Base-by-base conservation (phyloP, 2,888 invertebrate genomes). In the Dromius quadrimaculatus region DNA sequence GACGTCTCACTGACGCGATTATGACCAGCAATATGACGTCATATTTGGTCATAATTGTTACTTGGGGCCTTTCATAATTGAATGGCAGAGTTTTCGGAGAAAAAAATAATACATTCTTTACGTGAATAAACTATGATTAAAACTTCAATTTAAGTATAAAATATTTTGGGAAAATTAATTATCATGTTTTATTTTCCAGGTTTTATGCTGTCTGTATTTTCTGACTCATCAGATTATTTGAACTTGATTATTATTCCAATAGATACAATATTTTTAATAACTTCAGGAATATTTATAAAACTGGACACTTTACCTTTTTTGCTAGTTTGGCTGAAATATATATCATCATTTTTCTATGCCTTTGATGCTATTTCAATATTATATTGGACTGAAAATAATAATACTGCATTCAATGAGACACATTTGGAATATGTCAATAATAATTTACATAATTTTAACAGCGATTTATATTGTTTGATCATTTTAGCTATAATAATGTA, bases 281-380 rank as follows among this genome's bases (percentile, higher is more conserved):
- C 89, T 77, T 89, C 89, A 61, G 91, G 91, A 6, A 84, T 89
- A 61, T 91, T 88, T 78, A 81, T 90, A 57, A 90, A 90, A 78
- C 82, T 91, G 22, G 85, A 82, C 71, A 85, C 87, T 68, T 82
- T 87, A 8, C 86, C 87, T 1, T 80, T 82, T 1, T 84, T 84
- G 75, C 77, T 87, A 9, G 83, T 85, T n/a, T 88, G 88, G 85
- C 77, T 91, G 1, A 88, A 87, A 78, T 91, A 87, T 76, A 73
- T 88, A 0, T 91, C 91, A 0, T 85, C 88, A 4, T 91, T 91
- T 78, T 91, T 89, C 79, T 91, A 90, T 75, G 87, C 90, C 2
- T 85, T 89, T 28, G 91, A 91, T 78, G 89, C 88, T 1, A 84
- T 91, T 41, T 89, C 90, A 13, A 87, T 90, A 38, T 83, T 88